Evolutionary conservation across 2,113 vertebrate genomes (phyloP).

Genomic region (Grammomys surdaster): DNA sequence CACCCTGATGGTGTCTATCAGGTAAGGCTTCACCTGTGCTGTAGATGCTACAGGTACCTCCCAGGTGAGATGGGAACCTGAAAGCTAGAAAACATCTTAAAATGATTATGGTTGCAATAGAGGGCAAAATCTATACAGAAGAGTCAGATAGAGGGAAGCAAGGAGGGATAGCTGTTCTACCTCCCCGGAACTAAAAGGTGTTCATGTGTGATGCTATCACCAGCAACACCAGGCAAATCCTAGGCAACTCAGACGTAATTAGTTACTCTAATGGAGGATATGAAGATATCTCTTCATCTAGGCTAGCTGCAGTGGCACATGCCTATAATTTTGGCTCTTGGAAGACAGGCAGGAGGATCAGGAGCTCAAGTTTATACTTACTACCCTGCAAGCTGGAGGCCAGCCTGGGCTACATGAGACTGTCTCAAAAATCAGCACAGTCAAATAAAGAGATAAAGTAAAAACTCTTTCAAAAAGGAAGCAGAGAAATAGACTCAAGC

Average conservation of each 20-base stretch:
- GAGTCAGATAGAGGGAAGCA: too few relatives aligned
- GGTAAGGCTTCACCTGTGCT: fast-evolving
- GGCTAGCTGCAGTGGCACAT: not conserved
- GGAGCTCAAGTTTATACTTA: not conserved
- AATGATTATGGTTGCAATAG: not conserved
- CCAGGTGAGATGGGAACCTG: not conserved
- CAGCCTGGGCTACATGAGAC: not conserved
- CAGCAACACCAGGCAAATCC: not conserved
- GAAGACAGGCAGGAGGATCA: not conserved
- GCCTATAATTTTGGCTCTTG: not conserved
- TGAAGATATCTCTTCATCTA: not conserved
- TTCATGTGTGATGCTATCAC: not conserved
- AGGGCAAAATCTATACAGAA: not conserved
- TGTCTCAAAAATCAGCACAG: not conserved
- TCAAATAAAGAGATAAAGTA: not conserved
- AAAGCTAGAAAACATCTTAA: not conserved
- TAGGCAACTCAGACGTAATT: not conserved
- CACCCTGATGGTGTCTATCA: too few relatives aligned
- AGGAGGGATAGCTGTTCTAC: not conserved
- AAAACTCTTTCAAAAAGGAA: not conserved
- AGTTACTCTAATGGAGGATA: not conserved
- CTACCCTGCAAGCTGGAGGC: too few relatives aligned
- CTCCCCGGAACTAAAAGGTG: not conserved
- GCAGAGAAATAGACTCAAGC: not conserved
- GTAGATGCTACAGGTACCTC: not conserved